A percentile compares a stretch with the other conserved stretches of the same genome.
These are phyloP conservation scores for Erpobdella octoculata DNA, from an alignment of 2,888 invertebrate species.

Conservation along the genomic window DNA sequence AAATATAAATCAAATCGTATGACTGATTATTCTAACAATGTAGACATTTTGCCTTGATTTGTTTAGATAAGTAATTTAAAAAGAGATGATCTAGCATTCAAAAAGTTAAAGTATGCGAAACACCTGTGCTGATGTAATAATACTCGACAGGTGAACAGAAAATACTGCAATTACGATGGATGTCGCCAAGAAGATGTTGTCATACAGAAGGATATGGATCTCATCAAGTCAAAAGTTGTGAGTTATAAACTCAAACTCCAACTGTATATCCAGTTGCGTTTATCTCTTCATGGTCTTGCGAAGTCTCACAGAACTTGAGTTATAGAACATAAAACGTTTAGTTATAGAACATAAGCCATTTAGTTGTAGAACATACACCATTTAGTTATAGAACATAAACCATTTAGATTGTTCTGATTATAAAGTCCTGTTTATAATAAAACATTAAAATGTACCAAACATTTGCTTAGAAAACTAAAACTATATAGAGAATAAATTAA, in stretches of 20 bases:
- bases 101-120: neutral
- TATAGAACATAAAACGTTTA: neutral
- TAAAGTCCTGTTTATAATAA: too few relatives aligned
- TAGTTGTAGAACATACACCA: too few relatives aligned
- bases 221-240: conserved; percentile 10
- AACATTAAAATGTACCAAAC: too few relatives aligned
- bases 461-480: neutral
- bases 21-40: too few relatives aligned
- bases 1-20: too few relatives aligned
- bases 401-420: too few relatives aligned
- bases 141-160: neutral
- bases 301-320: neutral
- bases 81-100: neutral
- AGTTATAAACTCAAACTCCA: neutral
- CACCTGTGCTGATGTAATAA: neutral
- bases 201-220: conserved; percentile 27
- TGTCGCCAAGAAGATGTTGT: conserved; percentile 19
- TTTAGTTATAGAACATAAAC: too few relatives aligned
- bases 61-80: neutral
- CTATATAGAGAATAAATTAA: neutral
- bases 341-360: neutral
- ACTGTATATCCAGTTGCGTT: too few relatives aligned
- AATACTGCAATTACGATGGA: conserved; percentile 15
- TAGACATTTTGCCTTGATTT: too few relatives aligned
- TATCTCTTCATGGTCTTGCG: too few relatives aligned